Conservation (phyloP, 2,888 invertebrate species). For the Sycophila texana region DNA sequence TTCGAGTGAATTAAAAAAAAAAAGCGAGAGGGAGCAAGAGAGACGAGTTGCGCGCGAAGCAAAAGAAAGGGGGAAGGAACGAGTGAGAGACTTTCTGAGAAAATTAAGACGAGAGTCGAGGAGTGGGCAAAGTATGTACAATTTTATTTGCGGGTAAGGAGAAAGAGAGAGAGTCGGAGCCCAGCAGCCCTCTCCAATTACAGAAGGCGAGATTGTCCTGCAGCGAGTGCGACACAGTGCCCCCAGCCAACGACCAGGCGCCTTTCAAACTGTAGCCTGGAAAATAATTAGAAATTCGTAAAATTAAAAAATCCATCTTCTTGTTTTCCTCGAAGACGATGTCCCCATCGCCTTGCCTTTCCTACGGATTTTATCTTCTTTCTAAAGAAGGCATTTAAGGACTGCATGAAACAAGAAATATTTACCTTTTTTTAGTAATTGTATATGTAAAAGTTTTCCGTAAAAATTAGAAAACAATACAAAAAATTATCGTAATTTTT, state of each 20-base stretch:
- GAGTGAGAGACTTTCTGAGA: neutral
- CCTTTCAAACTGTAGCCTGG: slow-evolving; percentile 63
- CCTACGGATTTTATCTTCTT: neutral
- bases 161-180: slow-evolving; percentile 36
- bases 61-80: neutral
- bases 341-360: neutral
- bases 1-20: slow-evolving; percentile 6
- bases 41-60: too few relatives aligned
- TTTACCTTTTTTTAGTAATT: neutral
- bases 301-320: slow-evolving; percentile 68
- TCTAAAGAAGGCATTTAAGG: too few relatives aligned
- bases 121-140: slow-evolving; percentile 46
- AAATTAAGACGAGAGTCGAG: slow-evolving; percentile 34
- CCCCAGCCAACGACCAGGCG: slow-evolving; percentile 27
- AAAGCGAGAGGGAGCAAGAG: slow-evolving; percentile 4
- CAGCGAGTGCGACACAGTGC: slow-evolving; percentile 38
- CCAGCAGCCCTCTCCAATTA: slow-evolving; percentile 65
- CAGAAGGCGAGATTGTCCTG: slow-evolving; percentile 63
- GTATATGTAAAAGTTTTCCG: too few relatives aligned
- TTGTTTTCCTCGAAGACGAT: slow-evolving; percentile 10
- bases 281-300: slow-evolving; percentile 67
- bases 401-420: too few relatives aligned
- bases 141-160: slow-evolving; percentile 51
- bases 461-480: too few relatives aligned
- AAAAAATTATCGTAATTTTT: too few relatives aligned